Evolutionary conservation across 2,113 vertebrate species (phyloP).

Genomic region (Macaca fascicularis): DNA sequence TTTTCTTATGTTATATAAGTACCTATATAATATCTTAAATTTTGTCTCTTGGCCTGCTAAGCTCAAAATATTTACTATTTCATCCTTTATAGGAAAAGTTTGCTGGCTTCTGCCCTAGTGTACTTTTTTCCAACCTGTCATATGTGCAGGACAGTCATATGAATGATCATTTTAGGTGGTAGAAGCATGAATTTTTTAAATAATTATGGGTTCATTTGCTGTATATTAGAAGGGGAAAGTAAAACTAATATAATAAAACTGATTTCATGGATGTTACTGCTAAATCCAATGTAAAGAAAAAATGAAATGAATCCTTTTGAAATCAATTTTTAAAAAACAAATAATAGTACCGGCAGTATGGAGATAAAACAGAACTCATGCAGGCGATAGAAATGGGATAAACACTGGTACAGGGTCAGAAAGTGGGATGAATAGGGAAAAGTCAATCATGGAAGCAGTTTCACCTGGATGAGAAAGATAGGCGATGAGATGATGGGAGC

Average conservation of each 20-base stretch:
- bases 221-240: background rate
- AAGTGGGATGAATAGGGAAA: background rate
- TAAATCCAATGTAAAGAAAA: background rate
- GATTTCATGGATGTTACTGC: background rate
- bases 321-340: background rate
- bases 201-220: background rate
- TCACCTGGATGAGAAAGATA: background rate
- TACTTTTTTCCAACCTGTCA: background rate
- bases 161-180: background rate
- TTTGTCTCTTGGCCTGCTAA: background rate
- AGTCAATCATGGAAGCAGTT: background rate
- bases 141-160: rapidly evolving
- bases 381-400: background rate
- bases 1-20: background rate
- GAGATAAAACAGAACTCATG: background rate
- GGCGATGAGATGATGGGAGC: rapidly evolving
- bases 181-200: background rate
- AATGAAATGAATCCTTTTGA: background rate
- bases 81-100: background rate
- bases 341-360: background rate
- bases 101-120: background rate
- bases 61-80: no score
- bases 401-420: background rate
- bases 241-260: background rate
- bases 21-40: background rate